Conservation (phyloP, 2,113 vertebrate genomes). For the Talpa occidentalis region DNA sequence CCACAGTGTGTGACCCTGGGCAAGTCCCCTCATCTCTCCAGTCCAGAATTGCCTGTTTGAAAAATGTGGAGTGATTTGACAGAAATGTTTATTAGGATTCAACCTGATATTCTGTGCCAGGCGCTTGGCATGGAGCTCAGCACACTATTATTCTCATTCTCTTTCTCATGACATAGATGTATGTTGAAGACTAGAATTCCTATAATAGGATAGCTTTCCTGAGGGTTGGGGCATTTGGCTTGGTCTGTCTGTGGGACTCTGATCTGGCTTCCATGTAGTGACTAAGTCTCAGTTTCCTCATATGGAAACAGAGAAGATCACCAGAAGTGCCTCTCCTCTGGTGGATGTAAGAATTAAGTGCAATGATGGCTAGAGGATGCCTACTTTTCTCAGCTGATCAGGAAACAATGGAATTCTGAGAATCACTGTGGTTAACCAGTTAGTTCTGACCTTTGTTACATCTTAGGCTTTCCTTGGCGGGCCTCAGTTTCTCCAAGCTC, state of each 20-base stretch:
- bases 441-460: not conserved
- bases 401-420: not conserved
- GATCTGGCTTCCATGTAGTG: not conserved
- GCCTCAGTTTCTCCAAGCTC: not conserved
- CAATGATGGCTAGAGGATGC: not conserved
- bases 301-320: not conserved
- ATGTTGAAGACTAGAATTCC: not conserved
- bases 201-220: not conserved
- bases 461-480: not conserved
- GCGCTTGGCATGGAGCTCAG: not conserved
- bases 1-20: not conserved
- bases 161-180: not conserved
- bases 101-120: not conserved
- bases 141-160: not conserved
- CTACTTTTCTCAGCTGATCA: rapidly evolving
- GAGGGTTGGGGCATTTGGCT: not conserved
- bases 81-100: not conserved
- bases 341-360: not conserved
- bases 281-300: not conserved
- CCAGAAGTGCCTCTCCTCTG: not conserved
- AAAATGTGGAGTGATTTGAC: not conserved
- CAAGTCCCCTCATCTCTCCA: not conserved
- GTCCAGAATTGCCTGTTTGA: not conserved
- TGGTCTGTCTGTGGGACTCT: not conserved
- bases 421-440: rapidly evolving